Conservation (phyloP, 1,140 invertebrate species). For the Drosophila virilis region DNA sequence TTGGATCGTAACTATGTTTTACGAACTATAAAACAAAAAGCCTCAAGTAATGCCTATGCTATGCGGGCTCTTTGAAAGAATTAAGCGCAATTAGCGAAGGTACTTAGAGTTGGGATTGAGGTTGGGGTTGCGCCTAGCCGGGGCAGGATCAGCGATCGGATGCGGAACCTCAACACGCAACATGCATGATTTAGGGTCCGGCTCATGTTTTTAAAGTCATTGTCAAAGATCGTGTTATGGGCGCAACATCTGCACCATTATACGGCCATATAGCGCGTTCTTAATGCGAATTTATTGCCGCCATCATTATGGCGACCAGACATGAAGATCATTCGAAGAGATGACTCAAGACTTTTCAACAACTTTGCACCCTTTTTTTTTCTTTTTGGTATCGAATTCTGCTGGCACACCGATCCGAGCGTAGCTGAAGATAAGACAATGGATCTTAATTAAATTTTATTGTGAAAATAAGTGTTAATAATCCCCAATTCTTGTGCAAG, state of each 20-base stretch:
- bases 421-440: conserved; percentile 64
- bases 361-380: conserved; percentile 57
- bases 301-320: conserved; percentile 67
- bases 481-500: conserved; percentile 19
- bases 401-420: conserved; percentile 46
- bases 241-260: conserved; percentile 47
- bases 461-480: conserved; percentile 33
- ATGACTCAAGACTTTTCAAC: conserved; percentile 78
- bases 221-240: conserved; percentile 40
- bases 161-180: conserved; percentile 33
- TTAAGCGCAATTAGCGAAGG: conserved; percentile 81
- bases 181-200: conserved; percentile 38
- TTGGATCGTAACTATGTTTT: conserved; percentile 53
- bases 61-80: conserved; percentile 80
- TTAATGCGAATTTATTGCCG: conserved; percentile 81
- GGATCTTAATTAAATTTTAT: conserved; percentile 67
- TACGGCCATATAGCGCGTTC: conserved; percentile 38
- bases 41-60: conserved; percentile 12
- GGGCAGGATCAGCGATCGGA: conserved; percentile 35
- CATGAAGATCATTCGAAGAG: conserved; percentile 58
- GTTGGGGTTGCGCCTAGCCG: background rate
- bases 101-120: conserved; percentile 22
- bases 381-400: conserved; percentile 36
- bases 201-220: conserved; percentile 40
- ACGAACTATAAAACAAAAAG: conserved; percentile 61